These are phyloP conservation scores for Podilymbus podiceps DNA, from an alignment of 2,113 vertebrate species.

Conservation along the genomic window DNA sequence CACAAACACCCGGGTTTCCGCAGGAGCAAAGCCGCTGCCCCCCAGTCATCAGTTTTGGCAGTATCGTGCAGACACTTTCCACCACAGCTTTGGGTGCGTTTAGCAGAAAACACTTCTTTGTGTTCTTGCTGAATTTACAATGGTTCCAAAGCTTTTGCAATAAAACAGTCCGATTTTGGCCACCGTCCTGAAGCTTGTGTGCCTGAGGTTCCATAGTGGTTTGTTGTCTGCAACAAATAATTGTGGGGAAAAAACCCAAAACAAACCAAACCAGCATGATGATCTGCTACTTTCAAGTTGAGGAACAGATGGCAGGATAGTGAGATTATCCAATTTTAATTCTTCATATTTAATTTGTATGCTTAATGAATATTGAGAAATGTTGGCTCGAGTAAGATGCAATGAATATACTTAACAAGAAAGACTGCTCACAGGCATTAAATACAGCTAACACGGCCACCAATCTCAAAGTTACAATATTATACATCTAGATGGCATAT, in stretches of 20 bases:
- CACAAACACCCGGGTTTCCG: background rate
- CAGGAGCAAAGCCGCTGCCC: background rate
- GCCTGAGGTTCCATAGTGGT: background rate
- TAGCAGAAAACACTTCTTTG: background rate
- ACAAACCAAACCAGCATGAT: background rate
- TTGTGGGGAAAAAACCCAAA: background rate
- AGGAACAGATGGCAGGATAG: constrained; percentile 19
- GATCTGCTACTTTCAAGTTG: background rate
- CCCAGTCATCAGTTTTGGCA: background rate
- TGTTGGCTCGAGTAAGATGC: background rate
- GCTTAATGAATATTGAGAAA: background rate
- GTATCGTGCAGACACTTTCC: background rate
- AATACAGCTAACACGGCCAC: background rate
- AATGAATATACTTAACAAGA: background rate
- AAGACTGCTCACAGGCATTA: background rate
- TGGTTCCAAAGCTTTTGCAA: background rate
- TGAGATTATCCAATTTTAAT: constrained; percentile 22
- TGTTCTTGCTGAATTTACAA: background rate
- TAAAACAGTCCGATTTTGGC: background rate
- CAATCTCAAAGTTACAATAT: background rate
- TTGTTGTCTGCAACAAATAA: background rate
- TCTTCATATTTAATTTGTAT: constrained; percentile 38
- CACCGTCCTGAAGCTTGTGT: background rate
- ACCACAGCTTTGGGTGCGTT: accelerated
- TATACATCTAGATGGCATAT: background rate